Evolutionary conservation across 1,140 invertebrate species (phyloP).

Genomic region (Lordiphosa stackelbergi): DNA sequence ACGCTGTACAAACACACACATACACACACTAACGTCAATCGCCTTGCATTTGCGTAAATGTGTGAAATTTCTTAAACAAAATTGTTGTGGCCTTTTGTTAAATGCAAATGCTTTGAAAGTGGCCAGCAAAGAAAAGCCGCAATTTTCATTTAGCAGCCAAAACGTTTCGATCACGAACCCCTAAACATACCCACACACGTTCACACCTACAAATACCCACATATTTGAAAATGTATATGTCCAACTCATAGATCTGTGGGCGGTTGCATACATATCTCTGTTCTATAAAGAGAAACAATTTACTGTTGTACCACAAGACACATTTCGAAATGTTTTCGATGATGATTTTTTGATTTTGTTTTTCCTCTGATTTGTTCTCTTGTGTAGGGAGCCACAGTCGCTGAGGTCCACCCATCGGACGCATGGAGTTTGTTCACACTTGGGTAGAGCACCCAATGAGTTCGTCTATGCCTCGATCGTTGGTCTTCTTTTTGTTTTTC

Average conservation of each 20-base stretch:
- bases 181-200: slow-evolving; percentile 22
- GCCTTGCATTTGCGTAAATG: slow-evolving; percentile 48
- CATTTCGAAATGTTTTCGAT: slow-evolving; percentile 40
- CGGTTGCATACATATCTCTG: slow-evolving; percentile 23
- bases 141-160: slow-evolving; percentile 22
- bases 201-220: not conserved
- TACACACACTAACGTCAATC: slow-evolving; percentile 10
- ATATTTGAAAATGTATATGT: slow-evolving; percentile 10
- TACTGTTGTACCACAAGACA: slow-evolving; percentile 23
- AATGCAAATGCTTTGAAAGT: slow-evolving; percentile 31
- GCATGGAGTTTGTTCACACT: not conserved
- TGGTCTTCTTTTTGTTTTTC: slow-evolving; percentile 26
- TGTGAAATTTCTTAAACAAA: slow-evolving; percentile 18
- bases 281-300: slow-evolving; percentile 37
- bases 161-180: slow-evolving; percentile 45
- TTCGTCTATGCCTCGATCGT: slow-evolving; percentile 41
- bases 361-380: slow-evolving; percentile 21
- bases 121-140: slow-evolving; percentile 20
- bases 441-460: slow-evolving; percentile 27
- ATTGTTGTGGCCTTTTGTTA: slow-evolving; percentile 18
- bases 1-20: slow-evolving; percentile 3
- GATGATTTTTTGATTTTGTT: slow-evolving; percentile 22
- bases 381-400: slow-evolving; percentile 21
- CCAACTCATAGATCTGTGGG: slow-evolving; percentile 17
- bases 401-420: too few relatives aligned